Percentiles rank a stretch among this genome's conserved stretches.
Evolutionary conservation across 2,113 vertebrate genomes (phyloP).

Genomic region (Erinaceus europaeus): DNA sequence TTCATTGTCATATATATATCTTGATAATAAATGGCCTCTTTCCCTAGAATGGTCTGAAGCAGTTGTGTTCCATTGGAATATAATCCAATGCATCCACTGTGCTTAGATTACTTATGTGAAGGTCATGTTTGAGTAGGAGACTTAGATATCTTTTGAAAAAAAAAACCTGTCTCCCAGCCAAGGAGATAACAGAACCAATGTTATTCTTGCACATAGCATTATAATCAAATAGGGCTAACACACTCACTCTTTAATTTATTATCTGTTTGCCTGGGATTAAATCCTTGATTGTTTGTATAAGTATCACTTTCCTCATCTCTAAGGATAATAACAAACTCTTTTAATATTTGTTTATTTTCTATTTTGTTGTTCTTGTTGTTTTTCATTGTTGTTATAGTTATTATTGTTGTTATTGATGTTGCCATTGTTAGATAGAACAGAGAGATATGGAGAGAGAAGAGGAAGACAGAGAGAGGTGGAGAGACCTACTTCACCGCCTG

Average conservation of each 20-base stretch:
- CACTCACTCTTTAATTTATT: background rate
- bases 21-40: background rate
- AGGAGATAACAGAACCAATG: background rate
- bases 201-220: background rate
- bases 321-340: background rate
- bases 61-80: background rate
- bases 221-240: background rate
- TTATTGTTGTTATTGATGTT: too few relatives aligned
- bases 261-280: background rate
- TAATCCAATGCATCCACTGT: background rate
- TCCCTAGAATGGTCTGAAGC: background rate
- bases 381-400: too few relatives aligned
- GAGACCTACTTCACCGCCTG: too few relatives aligned
- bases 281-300: background rate
- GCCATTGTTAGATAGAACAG: too few relatives aligned
- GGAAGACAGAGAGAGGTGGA: too few relatives aligned
- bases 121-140: constrained; percentile 17
- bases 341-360: too few relatives aligned
- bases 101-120: background rate
- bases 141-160: background rate
- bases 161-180: background rate
- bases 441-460: too few relatives aligned
- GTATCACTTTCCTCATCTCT: background rate
- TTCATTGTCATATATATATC: background rate
- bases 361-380: too few relatives aligned